These are phyloP conservation scores for Nemotelus pantherinus DNA, from an alignment of 2,888 invertebrate species.

Conservation along the genomic window DNA sequence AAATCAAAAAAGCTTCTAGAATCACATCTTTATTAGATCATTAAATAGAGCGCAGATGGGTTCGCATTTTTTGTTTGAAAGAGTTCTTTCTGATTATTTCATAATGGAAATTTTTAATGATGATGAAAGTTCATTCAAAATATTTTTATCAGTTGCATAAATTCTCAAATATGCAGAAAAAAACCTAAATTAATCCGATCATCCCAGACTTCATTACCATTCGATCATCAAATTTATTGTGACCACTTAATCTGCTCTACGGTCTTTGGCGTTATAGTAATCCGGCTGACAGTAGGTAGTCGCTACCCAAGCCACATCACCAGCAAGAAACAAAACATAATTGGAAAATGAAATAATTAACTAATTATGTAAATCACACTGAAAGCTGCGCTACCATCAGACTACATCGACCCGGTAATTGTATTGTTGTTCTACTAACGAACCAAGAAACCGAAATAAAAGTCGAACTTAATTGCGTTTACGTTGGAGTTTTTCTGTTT, in stretches of 20 bases:
- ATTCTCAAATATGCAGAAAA: no score
- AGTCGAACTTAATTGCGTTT: constrained; percentile 17
- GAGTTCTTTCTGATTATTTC: no score
- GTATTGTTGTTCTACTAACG: not conserved
- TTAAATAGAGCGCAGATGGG: no score
- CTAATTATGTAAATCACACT: constrained; percentile 39
- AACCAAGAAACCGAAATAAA: constrained; percentile 9
- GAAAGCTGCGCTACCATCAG: constrained; percentile 15
- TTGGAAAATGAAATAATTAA: constrained; percentile 32
- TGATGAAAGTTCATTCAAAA: no score
- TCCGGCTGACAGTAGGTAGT: no score
- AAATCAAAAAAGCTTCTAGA: no score
- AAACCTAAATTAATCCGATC: no score
- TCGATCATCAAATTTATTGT: not conserved
- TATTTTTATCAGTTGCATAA: no score
- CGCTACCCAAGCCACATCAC: not conserved
- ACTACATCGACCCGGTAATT: not conserved
- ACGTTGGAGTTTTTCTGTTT: not conserved
- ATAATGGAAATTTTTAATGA: no score
- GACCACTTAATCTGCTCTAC: not conserved
- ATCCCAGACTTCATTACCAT: not conserved
- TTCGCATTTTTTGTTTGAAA: no score
- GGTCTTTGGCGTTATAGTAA: not conserved
- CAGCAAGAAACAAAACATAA: constrained; percentile 11
- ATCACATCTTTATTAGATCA: no score